Base-by-base conservation (phyloP, 1,140 invertebrate genomes). In the Diplogasteroides magnus region DNA sequence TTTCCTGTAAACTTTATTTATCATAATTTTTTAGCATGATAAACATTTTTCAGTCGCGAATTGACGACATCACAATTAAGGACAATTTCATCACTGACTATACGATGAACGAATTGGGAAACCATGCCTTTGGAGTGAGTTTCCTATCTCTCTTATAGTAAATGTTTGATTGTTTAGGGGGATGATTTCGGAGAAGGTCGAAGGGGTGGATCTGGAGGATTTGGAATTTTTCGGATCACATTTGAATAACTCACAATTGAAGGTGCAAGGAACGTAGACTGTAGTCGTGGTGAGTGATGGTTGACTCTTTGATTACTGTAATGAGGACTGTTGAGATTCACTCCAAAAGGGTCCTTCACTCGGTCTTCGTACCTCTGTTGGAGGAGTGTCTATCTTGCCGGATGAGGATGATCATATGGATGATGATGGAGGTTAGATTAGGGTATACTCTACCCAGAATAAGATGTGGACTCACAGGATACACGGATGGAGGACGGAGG, bases 41-140 rank as follows among this genome's bases (percentile, higher is more conserved):
- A n/a, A n/a, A n/a, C 71, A 87, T 97, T 58, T 97, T 98, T 84
- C 95, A 98, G 83, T 96, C 93, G 48, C 86, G 95, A 78, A 94
- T 94, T 62, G 96, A 98, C 84, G 96, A 98, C 85, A 99, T 99
- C 69, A 99, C 96, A 27, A 93, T 99, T 90, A 87, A 94, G 74
- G 96, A 98, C 86, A 96, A 98, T 85, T 23, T 62, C 59, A 60
- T 77, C 83, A 14, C 78, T 2, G 85, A 66, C 78, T 83, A 68
- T 78, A 81, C 23, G 23, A n/a, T n/a, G n/a, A 56, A 58, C 83
- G 91, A 93, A 19, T 90, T 92, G 0, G n/a, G n/a, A n/a, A 88
- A 90, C 14, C 90, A 91, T 81, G 83, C 83, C 19, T 75, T 75
- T 58, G 73, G 73, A 31, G 73, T 81, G 74, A n/a, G 78, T 75